A percentile compares a stretch with the other conserved stretches of the same genome.
Conservation (phyloP, 2,888 invertebrate species). For the Neelides folsomi region DNA sequence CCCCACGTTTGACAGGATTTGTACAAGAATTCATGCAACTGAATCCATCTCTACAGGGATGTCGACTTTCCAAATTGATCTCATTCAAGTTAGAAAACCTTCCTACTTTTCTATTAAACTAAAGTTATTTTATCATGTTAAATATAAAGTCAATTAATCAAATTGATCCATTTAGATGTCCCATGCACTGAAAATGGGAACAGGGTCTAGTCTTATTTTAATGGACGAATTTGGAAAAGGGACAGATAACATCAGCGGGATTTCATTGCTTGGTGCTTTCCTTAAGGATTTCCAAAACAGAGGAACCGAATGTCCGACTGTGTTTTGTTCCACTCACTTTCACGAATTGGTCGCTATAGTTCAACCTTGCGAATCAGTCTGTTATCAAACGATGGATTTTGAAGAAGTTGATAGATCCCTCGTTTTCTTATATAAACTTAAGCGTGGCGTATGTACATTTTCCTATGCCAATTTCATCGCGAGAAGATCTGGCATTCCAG, state of each 20-base stretch:
- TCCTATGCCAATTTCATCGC: constrained; percentile 59
- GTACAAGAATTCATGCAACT: constrained; percentile 57
- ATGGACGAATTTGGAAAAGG: constrained; percentile 86
- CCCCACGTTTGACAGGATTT: constrained; percentile 57
- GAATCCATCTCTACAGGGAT: constrained; percentile 66
- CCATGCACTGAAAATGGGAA: constrained; percentile 52
- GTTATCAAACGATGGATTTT: constrained; percentile 44
- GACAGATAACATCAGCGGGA: constrained; percentile 61
- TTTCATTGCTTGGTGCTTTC: constrained; percentile 55
- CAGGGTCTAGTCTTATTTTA: constrained; percentile 55
- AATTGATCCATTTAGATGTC: constrained; percentile 48
- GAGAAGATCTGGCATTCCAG: constrained; percentile 45
- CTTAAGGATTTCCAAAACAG: constrained; percentile 53
- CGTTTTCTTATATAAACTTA: constrained; percentile 53
- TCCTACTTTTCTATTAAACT: too few species aligned
- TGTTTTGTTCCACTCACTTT: constrained; percentile 66
- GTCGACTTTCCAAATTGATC: constrained; percentile 73
- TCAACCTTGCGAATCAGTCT: too few species aligned
- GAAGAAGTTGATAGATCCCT: constrained; percentile 46
- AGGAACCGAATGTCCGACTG: constrained; percentile 52
- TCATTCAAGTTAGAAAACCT: constrained; percentile 53
- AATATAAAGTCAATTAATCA: constrained; percentile 5
- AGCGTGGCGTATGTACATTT: constrained; percentile 45
- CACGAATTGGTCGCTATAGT: constrained; percentile 36
- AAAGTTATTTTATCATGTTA: too few species aligned